A percentile compares a stretch with the other conserved stretches of the same genome.
Evolutionary conservation across 2,888 invertebrate species (phyloP).

Genomic region (Himalopsyche japonica): DNA sequence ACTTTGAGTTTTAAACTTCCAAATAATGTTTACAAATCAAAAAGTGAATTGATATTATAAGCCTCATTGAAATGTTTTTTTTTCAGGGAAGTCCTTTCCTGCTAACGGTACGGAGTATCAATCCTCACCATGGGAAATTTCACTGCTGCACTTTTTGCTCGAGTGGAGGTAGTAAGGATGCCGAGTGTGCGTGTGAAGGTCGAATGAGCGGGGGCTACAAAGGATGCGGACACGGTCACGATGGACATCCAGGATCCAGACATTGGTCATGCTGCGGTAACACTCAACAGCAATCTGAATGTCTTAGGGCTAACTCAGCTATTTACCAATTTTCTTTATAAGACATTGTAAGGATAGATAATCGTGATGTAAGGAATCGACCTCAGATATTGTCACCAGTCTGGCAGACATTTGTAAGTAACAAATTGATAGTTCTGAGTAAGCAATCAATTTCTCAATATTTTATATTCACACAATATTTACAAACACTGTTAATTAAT

Average conservation of each 20-base stretch:
- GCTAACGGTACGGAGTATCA: conserved; percentile 64
- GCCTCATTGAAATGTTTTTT: background rate
- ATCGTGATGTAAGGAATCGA: no score
- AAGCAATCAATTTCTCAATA: no score
- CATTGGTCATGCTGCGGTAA: conserved; percentile 85
- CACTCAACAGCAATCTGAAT: conserved; percentile 65
- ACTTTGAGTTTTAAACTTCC: no score
- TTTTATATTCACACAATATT: no score
- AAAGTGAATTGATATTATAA: no score
- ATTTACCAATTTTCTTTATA: conserved; percentile 63
- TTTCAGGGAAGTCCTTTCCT: conserved; percentile 70
- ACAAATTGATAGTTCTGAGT: no score
- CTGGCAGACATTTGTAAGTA: no score
- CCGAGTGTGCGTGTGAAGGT: conserved; percentile 72
- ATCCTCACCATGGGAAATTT: conserved; percentile 71
- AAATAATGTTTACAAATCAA: no score
- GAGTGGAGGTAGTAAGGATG: conserved; percentile 71
- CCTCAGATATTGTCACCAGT: no score
- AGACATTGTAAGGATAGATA: conserved; percentile 7
- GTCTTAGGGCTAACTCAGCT: conserved; percentile 55
- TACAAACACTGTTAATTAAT: no score
- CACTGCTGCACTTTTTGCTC: conserved; percentile 85
- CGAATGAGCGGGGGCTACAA: conserved; percentile 74
- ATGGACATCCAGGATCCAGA: conserved; percentile 75
- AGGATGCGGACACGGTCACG: conserved; percentile 82